Base-by-base conservation (phyloP, 1,140 invertebrate genomes). In the Tetragonula clypearis region DNA sequence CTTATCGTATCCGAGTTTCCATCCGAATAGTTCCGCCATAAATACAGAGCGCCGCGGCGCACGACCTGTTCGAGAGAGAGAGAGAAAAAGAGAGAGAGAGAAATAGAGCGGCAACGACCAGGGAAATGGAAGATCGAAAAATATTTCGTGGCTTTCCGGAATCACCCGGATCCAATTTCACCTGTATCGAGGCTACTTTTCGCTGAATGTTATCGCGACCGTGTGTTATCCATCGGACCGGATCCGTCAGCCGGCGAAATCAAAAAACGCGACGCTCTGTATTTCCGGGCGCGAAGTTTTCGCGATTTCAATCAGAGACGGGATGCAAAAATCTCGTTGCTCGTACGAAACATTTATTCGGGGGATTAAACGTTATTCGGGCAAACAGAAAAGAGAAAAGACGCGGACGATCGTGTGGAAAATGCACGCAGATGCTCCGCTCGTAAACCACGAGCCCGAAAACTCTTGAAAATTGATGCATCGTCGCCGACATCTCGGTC, bases 111-210 rank as follows among this genome's bases (percentile, higher is more conserved):
- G 19, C 14, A 41, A 35, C 53, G 81, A 14, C 14, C 76, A 21
- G 17, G 83, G 49, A 76, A 85, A 85, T 83, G 87, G 87, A 75
- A 65, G 68, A 53, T 85, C 23, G 79, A 58, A 77, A 82, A 83
- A 88, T 89, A 86, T 86, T 79, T 83, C 76, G 71, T 60, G 86
- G 65, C 75, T 88, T 88, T 79, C 66, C 72, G 76, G 60, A 23
- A 82, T 62, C 60, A 73, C 77, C 77, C 72, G 66, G 79, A 89
- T 88, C 77, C 84, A 84, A 83, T 88, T 88, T 65, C 73, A 41
- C 65, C 56, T 62, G 69, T 79, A 85, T 88, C 75, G 74, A 30
- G 68, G 41, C 79, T 76, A 88, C 82, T 86, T 86, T 55, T 80
- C 75, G 74, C 58, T 49, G 53, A 79, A 86, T 62, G 79, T 78